Percentiles rank a stretch among this genome's conserved stretches.
phyloP scores from a whole-genome alignment of 2,797 vertebrate species.

The Xenentodon cancila region DNA sequence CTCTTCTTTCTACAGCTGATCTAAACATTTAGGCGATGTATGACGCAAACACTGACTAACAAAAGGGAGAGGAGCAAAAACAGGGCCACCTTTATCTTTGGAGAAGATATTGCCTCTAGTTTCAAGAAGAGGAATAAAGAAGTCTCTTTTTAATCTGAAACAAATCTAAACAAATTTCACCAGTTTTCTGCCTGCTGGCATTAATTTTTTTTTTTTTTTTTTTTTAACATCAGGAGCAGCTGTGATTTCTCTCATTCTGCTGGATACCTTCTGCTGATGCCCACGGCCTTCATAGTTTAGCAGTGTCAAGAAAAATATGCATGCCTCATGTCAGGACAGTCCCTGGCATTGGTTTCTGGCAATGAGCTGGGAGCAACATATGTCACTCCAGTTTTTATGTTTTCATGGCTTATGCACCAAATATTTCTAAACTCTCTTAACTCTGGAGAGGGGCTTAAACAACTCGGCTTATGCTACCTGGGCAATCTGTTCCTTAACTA shows the following conservation, averaged over 20 bases:
- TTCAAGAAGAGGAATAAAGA: constrained; percentile 17
- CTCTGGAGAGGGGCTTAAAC: too few species aligned
- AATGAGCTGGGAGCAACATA: too few species aligned
- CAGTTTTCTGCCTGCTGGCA: constrained; percentile 21
- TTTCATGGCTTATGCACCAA: too few species aligned
- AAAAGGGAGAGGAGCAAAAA: constrained; percentile 16
- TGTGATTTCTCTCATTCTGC: constrained; percentile 23
- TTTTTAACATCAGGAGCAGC: constrained; percentile 17
- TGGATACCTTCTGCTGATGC: constrained; percentile 17
- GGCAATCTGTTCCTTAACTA: too few species aligned
- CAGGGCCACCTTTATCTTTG: constrained; percentile 29
- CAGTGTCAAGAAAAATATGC: constrained; percentile 45
- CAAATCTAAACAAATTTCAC: constrained; percentile 10
- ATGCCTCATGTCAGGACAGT: not conserved
- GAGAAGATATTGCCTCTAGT: constrained; percentile 16
- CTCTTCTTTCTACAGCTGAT: constrained; percentile 17
- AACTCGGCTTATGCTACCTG: too few species aligned
- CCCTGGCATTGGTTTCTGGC: too few species aligned
- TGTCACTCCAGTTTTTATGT: too few species aligned
- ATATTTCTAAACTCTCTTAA: too few species aligned
- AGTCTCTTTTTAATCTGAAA: constrained; percentile 5
- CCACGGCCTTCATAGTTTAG: constrained; percentile 49
- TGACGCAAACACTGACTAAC: constrained; percentile 39
- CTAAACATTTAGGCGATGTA: constrained; percentile 36
- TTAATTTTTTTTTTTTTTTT: constrained; percentile 28